Conservation (phyloP, 2,113 vertebrate genomes). For the Percina caprodes region DNA sequence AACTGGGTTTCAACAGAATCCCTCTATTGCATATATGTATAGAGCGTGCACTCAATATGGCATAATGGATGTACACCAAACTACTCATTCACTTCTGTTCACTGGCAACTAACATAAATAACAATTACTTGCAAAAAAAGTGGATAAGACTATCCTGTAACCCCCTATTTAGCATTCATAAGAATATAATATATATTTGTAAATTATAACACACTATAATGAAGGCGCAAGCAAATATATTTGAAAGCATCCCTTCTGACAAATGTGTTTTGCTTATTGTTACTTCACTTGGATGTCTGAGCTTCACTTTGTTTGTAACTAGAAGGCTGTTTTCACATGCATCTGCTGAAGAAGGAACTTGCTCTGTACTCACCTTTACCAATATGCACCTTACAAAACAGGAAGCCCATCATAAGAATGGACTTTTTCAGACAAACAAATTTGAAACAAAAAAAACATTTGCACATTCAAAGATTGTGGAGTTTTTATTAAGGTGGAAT, state of each 20-base stretch:
- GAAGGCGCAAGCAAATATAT: neutral
- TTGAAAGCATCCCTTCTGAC: neutral
- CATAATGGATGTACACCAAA: neutral
- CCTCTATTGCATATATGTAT: neutral
- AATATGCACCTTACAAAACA: neutral
- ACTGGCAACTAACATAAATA: neutral
- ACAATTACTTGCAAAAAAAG: neutral
- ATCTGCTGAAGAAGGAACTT: neutral
- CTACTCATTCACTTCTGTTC: neutral
- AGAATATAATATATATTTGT: neutral
- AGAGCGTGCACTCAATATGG: neutral
- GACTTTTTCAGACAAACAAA: neutral
- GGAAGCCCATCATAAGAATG: neutral
- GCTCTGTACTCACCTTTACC: neutral
- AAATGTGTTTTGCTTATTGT: neutral
- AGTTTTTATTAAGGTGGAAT: neutral
- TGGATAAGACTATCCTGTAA: neutral
- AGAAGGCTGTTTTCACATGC: neutral
- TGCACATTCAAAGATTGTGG: neutral
- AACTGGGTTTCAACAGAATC: neutral
- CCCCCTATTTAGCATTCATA: neutral
- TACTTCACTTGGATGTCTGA: too few species aligned
- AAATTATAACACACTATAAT: neutral
- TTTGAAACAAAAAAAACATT: neutral
- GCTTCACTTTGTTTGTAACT: too few species aligned